A percentile compares a stretch with the other conserved stretches of the same genome.
Conservation (phyloP, 2,113 vertebrate species). For the Plotosus lineatus region DNA sequence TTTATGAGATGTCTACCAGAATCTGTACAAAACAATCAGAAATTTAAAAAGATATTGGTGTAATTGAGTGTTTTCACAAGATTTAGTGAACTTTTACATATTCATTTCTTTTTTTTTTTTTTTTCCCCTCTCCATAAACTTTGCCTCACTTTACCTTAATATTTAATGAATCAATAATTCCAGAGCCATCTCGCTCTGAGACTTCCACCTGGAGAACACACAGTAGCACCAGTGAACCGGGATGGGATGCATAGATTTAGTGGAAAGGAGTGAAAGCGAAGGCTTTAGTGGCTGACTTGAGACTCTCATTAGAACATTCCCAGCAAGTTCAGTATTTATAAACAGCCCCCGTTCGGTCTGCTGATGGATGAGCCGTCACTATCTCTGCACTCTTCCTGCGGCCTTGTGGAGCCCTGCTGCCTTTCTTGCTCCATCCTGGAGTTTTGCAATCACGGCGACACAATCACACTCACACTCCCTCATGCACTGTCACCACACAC, state of each 20-base stretch:
- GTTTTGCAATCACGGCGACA: slow-evolving; percentile 67
- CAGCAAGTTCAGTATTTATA: slow-evolving; percentile 72
- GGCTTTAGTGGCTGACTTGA: slow-evolving; percentile 38
- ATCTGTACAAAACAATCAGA: background rate
- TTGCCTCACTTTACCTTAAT: background rate
- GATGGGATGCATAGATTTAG: background rate
- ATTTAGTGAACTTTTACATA: too few species aligned
- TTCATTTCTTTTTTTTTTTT: background rate
- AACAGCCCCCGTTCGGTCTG: slow-evolving; percentile 67
- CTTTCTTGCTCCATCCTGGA: slow-evolving; percentile 60
- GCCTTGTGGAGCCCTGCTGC: slow-evolving; percentile 51
- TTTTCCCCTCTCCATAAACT: too few species aligned
- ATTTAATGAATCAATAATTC: background rate
- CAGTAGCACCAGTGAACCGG: background rate
- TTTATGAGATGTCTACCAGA: background rate
- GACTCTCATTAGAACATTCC: slow-evolving; percentile 77
- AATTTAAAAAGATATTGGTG: background rate
- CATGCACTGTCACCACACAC: slow-evolving; percentile 30
- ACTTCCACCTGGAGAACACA: background rate
- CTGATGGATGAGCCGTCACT: slow-evolving; percentile 71
- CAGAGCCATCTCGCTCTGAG: background rate
- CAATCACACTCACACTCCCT: slow-evolving; percentile 40
- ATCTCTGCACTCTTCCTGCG: slow-evolving; percentile 68
- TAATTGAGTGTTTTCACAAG: background rate
- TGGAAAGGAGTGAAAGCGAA: slow-evolving; percentile 15